These are phyloP conservation scores for Drosophila gaucha DNA, from an alignment of 2,888 invertebrate genomes.

Conservation along the genomic window DNA sequence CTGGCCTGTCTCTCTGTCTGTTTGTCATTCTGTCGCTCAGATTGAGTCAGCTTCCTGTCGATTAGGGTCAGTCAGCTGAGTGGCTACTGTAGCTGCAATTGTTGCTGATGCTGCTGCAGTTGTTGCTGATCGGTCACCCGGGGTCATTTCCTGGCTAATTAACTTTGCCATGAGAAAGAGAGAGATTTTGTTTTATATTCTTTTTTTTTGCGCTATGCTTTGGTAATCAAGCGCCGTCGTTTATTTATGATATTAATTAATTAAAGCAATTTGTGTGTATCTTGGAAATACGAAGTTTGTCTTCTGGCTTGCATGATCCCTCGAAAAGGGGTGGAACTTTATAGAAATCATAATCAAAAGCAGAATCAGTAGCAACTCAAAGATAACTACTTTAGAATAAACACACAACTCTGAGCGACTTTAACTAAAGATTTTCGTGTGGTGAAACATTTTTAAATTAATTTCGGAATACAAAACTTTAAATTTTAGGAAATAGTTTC, in stretches of 20 bases:
- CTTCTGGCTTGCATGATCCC: conserved; percentile 6
- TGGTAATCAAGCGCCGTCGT: conserved; percentile 75
- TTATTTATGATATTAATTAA: conserved; percentile 80
- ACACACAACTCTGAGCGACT: no score
- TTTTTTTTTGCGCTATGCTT: conserved; percentile 36
- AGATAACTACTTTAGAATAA: no score
- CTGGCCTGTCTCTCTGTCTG: conserved; percentile 26
- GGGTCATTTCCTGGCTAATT: conserved; percentile 84
- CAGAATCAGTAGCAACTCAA: no score
- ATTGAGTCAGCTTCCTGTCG: conserved; percentile 80
- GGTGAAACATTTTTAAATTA: no score
- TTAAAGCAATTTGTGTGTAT: conserved; percentile 74
- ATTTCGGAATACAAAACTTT: no score
- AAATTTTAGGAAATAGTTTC: no score
- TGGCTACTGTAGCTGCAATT: conserved; percentile 45
- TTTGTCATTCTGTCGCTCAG: conserved; percentile 38
- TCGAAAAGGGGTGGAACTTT: conserved; percentile 2
- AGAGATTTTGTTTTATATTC: conserved; percentile 18
- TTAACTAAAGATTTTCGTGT: no score
- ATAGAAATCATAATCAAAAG: conserved; percentile 11
- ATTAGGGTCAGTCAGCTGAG: conserved; percentile 77
- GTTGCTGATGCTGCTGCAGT: conserved; percentile 19
- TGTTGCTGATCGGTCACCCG: conserved; percentile 67
- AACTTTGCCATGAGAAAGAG: conserved; percentile 62
- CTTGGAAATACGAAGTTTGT: conserved; percentile 52